phyloP scores from a whole-genome alignment of 2,113 vertebrate genomes.

The Copsychus sechellarum region DNA sequence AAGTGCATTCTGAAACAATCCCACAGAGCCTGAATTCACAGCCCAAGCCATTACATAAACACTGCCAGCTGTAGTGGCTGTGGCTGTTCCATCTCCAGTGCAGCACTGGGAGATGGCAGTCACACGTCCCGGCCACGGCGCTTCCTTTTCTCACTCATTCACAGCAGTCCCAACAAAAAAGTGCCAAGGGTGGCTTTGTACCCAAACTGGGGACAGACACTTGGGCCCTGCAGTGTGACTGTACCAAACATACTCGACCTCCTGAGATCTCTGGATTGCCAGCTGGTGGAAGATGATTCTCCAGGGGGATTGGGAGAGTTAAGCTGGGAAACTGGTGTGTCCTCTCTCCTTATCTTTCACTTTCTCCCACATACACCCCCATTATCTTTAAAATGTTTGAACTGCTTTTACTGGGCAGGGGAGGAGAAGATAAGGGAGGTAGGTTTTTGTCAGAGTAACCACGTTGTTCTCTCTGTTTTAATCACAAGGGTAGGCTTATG shows the following conservation, averaged over 20 bases:
- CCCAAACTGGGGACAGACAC: background rate
- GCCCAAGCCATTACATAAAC: background rate
- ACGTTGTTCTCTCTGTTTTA: background rate
- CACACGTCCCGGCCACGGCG: fast-evolving
- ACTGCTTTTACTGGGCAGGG: background rate
- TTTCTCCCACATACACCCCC: conserved; percentile 19
- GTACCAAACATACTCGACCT: background rate
- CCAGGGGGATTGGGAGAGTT: background rate
- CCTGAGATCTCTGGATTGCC: background rate
- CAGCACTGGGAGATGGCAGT: background rate
- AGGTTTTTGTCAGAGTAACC: background rate
- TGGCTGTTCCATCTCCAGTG: background rate
- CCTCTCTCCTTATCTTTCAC: background rate
- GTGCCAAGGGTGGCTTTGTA: background rate
- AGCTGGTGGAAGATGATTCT: background rate
- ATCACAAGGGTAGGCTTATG: background rate
- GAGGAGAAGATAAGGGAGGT: background rate
- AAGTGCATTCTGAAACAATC: background rate
- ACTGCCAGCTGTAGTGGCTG: background rate
- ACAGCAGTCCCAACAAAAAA: background rate
- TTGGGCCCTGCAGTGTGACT: background rate
- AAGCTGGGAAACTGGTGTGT: background rate
- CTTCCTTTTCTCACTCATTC: background rate
- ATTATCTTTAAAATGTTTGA: background rate
- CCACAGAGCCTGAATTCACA: background rate